Base-by-base conservation (phyloP, 2,888 invertebrate species). In the Cinara cedri region DNA sequence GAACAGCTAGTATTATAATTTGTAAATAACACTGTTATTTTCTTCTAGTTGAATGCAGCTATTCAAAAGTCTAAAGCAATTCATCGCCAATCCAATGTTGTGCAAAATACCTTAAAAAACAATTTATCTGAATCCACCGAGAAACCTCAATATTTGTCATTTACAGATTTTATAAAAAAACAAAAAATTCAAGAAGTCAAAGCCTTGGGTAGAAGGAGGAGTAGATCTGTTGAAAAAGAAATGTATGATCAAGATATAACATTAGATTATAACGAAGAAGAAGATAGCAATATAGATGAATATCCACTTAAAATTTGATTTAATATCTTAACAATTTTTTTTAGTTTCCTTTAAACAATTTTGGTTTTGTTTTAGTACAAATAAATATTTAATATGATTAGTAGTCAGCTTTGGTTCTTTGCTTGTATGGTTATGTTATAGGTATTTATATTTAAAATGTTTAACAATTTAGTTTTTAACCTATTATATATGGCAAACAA, bases 151-250 rank as follows among this genome's bases (percentile, higher is more conserved):
- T 78, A 78, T 51, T 24, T 78, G 1, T 78, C 78, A 16, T 78
- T 78, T 51, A 68, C 57, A 34, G 78, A 78, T 78, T 78, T 78
- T 60, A 51, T 78, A n/a, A 78, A 78, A 70, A 78, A 78, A 78
- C 60, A 68, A 8, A 78, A 60, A 78, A 78, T 78, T 21, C 60
- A 60, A 60, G 68, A 78, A 78, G 51, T 42, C 3, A 78, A 78
- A 78, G 34, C 78, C 44, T 51, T 68, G 9, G 44, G 66, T 66
- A 57, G 76, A n/a, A 65, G 75, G 19, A 76, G 76, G 11, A 66
- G 55, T 76, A 76, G 24, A 16, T 76, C 57, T 1, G 60, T 78
- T 14, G 78, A 68, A 13, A 68, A 26, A 51, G 68, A 78, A 60
- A 78, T 68, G 57, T 78, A 78, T 68, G 57, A 78, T 26, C 21